phyloP scores from a whole-genome alignment of 64 coral and sea anemone species.

The Hydrozoanthus tunicans region DNA sequence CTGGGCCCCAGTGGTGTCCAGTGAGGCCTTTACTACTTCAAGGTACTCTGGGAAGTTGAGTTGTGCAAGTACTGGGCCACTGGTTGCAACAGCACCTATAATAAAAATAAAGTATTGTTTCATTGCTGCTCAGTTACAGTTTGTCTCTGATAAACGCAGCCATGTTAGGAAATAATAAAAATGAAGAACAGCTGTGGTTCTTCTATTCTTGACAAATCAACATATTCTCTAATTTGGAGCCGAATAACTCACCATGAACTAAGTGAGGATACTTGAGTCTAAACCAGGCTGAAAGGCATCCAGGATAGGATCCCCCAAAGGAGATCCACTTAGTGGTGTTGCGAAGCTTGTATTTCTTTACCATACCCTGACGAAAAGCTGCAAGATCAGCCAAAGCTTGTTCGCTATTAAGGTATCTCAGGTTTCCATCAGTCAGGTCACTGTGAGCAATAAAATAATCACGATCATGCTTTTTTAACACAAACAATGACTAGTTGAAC shows the following conservation, averaged over 20 bases:
- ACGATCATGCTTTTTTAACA: not conserved
- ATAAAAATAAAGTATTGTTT: not conserved
- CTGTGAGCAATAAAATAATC: not conserved
- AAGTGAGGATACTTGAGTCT: conserved; percentile 98
- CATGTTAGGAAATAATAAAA: too few species aligned
- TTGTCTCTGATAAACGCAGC: too few species aligned
- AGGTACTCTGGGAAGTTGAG: conserved; percentile 89
- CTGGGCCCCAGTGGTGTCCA: conserved; percentile 74
- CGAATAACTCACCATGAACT: conserved; percentile 68
- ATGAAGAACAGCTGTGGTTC: too few species aligned
- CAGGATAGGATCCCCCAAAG: conserved; percentile 98
- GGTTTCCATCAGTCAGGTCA: conserved; percentile 82
- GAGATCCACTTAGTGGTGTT: conserved; percentile 86
- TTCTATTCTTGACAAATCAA: too few species aligned
- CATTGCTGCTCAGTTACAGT: not conserved
- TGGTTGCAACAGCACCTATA: conserved; percentile 94
- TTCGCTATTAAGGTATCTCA: conserved; percentile 97
- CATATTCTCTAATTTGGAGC: not conserved
- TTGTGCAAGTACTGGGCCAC: conserved; percentile 87
- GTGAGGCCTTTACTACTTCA: conserved; percentile 91
- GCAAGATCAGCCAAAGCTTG: conserved; percentile 96
- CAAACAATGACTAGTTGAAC: too few species aligned
- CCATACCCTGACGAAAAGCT: conserved; percentile 81
- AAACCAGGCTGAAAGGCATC: conserved; percentile 96
- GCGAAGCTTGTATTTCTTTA: conserved; percentile 82